phyloP scores from a whole-genome alignment of 2,113 vertebrate genomes.

The Clarias magur region DNA sequence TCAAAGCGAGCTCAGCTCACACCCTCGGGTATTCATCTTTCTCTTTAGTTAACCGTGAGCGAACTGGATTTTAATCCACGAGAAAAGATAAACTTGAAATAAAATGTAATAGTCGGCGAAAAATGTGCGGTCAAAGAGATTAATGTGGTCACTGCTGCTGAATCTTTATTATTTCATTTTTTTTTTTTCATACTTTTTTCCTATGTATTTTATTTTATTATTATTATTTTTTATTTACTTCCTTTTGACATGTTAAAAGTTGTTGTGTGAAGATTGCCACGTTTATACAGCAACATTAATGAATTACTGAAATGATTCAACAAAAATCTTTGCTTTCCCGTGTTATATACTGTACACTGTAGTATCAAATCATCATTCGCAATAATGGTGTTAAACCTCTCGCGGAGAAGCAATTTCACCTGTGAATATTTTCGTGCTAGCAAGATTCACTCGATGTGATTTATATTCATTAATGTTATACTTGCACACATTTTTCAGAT shows the following conservation, averaged over 20 bases:
- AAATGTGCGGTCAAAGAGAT: not conserved
- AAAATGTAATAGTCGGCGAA: conserved; percentile 9
- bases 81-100: conserved; percentile 29
- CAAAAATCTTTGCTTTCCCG: not conserved
- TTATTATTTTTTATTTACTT: not conserved
- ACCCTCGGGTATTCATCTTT: conserved; percentile 62
- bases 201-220: not conserved
- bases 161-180: not conserved
- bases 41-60: conserved; percentile 49
- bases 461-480: not conserved
- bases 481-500: not conserved
- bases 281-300: not conserved
- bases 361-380: no score
- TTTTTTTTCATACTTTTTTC: not conserved
- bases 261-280: not conserved
- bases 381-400: not conserved
- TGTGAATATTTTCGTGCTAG: not conserved
- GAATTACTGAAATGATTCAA: not conserved
- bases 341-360: no score
- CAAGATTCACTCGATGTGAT: not conserved
- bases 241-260: no score
- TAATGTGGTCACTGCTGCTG: not conserved
- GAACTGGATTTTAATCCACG: conserved; percentile 7
- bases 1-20: conserved; percentile 66
- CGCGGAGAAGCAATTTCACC: not conserved